Conservation (phyloP, 1,140 invertebrate species). For the Lutraria rhynchaena region DNA sequence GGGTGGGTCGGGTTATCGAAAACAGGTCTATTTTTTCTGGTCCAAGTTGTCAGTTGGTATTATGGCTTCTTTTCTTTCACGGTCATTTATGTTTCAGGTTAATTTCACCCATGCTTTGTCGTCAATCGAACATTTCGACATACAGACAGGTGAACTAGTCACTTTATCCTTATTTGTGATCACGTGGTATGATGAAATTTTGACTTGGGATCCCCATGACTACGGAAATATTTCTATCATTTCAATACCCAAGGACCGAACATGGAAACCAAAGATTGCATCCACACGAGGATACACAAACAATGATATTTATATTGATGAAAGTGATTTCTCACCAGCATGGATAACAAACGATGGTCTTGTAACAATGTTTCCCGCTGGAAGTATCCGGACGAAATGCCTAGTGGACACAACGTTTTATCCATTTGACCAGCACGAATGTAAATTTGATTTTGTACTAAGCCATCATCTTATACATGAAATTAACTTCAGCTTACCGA, state of each 20-base stretch:
- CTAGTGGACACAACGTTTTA: neutral
- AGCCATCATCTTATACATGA: neutral
- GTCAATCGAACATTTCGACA: conserved; percentile 2
- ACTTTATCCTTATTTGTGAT: neutral
- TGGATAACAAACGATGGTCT: neutral
- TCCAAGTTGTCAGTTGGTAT: too few relatives aligned
- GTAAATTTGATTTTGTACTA: neutral
- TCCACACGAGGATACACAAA: neutral
- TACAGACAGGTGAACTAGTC: neutral
- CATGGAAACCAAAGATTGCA: conserved; percentile 17
- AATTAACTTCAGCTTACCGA: neutral
- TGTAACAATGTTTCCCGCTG: neutral
- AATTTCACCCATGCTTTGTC: neutral
- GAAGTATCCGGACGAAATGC: conserved; percentile 5
- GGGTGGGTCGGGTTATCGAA: too few relatives aligned
- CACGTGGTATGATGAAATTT: conserved; percentile 14
- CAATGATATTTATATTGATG: neutral
- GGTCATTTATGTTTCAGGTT: too few relatives aligned
- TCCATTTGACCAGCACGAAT: conserved; percentile 19
- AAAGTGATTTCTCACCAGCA: neutral
- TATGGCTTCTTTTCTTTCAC: too few relatives aligned
- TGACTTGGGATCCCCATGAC: conserved; percentile 13
- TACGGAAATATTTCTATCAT: neutral
- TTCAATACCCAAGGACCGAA: neutral
- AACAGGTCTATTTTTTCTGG: too few relatives aligned